These are phyloP conservation scores for Poeciliopsis turneri DNA, from an alignment of 2,797 vertebrate species.

Conservation along the genomic window DNA sequence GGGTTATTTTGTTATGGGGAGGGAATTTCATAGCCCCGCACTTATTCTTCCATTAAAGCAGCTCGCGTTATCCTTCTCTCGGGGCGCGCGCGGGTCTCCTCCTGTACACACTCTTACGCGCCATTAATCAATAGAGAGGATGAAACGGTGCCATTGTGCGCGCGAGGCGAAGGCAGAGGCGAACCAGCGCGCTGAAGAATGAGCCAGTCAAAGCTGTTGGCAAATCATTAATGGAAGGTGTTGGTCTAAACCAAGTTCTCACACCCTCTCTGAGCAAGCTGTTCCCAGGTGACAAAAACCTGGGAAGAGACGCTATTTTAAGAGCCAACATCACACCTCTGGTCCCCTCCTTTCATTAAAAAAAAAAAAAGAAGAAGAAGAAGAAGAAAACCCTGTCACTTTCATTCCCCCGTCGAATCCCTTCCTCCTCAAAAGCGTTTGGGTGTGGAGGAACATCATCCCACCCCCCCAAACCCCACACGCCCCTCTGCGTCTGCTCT, in stretches of 20 bases:
- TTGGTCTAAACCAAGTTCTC: conserved; percentile 71
- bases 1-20: conserved; percentile 75
- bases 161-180: conserved; percentile 28
- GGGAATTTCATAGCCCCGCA: conserved; percentile 64
- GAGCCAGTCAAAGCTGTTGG: conserved; percentile 74
- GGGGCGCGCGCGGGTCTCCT: conserved; percentile 18
- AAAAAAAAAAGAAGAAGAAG: background rate
- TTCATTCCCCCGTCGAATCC: conserved; percentile 51
- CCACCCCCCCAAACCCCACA: background rate
- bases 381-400: conserved; percentile 32
- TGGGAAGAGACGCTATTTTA: conserved; percentile 75
- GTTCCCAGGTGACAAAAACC: conserved; percentile 75
- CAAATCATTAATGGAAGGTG: conserved; percentile 77
- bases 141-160: conserved; percentile 69
- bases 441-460: conserved; percentile 50
- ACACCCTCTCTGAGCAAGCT: conserved; percentile 63
- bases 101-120: conserved; percentile 43
- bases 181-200: conserved; percentile 65
- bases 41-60: conserved; percentile 58
- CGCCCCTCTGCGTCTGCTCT: background rate
- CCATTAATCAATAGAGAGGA: conserved; percentile 77
- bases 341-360: conserved; percentile 4
- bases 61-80: conserved; percentile 62
- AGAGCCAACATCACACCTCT: conserved; percentile 75
- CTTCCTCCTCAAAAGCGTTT: conserved; percentile 38